Evolutionary conservation across 2,113 vertebrate species (phyloP).

Genomic region (Varanus salvator): DNA sequence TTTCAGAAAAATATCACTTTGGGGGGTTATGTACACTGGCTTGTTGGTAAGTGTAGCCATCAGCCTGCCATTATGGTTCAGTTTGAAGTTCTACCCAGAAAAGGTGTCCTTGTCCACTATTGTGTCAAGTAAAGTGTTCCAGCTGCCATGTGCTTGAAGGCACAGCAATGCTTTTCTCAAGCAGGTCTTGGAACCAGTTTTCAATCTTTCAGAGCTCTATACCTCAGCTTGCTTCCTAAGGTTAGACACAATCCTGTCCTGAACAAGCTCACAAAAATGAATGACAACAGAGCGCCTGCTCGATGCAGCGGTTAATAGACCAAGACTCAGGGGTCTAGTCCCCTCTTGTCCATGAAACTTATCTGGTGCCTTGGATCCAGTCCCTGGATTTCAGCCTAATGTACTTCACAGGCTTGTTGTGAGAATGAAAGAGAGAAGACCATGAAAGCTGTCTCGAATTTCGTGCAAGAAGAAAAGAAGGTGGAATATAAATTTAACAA

Average conservation of each 20-base stretch:
- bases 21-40: constrained; percentile 31
- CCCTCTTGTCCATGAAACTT: no score
- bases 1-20: constrained; percentile 63
- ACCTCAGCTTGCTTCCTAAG: not conserved
- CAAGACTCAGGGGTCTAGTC: no score
- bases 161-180: not conserved
- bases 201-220: constrained; percentile 23
- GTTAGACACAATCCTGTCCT: not conserved
- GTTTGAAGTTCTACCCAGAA: constrained; percentile 28
- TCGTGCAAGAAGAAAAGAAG: no score
- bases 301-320: no score
- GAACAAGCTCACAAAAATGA: not conserved
- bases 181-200: not conserved
- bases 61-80: constrained; percentile 6
- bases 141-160: not conserved
- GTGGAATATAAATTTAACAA: no score
- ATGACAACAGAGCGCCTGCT: not conserved
- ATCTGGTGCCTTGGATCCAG: no score
- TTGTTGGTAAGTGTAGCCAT: constrained; percentile 11
- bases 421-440: no score
- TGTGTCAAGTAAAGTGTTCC: constrained; percentile 10
- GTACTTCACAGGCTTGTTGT: no score
- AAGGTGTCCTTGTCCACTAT: constrained; percentile 19
- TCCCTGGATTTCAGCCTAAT: no score
- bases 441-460: no score